Evolutionary conservation across 1,140 invertebrate genomes (phyloP).

Genomic region (Bursaphelenchus mucronatus): DNA sequence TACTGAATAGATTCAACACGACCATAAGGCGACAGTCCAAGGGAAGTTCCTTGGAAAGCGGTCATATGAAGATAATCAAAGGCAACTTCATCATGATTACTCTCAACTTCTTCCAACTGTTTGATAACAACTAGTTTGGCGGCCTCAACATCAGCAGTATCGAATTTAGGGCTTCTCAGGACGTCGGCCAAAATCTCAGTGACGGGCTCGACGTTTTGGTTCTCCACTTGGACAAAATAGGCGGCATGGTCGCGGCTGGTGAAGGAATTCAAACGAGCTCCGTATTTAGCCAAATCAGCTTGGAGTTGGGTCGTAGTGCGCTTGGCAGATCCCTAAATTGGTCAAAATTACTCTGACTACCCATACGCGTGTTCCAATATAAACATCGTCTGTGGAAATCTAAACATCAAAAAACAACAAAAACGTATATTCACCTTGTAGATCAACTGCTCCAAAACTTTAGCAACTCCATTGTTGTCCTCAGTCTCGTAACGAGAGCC

Average conservation of each 20-base stretch:
- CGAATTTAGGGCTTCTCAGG: slow-evolving; percentile 90
- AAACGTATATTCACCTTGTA: slow-evolving; percentile 73
- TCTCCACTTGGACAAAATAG: slow-evolving; percentile 94
- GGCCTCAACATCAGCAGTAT: slow-evolving; percentile 83
- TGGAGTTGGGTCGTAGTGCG: slow-evolving; percentile 88
- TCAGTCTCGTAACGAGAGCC: slow-evolving; percentile 91
- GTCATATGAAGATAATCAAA: slow-evolving; percentile 95
- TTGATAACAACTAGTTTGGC: slow-evolving; percentile 91
- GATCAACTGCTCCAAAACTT: slow-evolving; percentile 98
- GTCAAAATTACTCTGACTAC: not conserved
- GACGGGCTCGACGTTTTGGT: slow-evolving; percentile 82
- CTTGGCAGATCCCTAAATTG: slow-evolving; percentile 78
- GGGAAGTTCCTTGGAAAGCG: slow-evolving; percentile 89
- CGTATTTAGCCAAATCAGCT: slow-evolving; percentile 95
- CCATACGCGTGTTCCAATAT: no score
- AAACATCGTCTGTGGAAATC: no score
- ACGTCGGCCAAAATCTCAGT: slow-evolving; percentile 96
- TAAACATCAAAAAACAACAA: not conserved
- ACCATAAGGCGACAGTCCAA: slow-evolving; percentile 94
- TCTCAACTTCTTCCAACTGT: slow-evolving; percentile 98
- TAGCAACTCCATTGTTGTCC: slow-evolving; percentile 94
- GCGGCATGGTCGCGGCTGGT: slow-evolving; percentile 98
- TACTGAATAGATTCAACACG: slow-evolving; percentile 91
- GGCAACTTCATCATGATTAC: slow-evolving; percentile 96
- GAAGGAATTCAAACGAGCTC: slow-evolving; percentile 96